phyloP scores from a whole-genome alignment of 2,888 invertebrate species.

The Mechanitis mazaeus region DNA sequence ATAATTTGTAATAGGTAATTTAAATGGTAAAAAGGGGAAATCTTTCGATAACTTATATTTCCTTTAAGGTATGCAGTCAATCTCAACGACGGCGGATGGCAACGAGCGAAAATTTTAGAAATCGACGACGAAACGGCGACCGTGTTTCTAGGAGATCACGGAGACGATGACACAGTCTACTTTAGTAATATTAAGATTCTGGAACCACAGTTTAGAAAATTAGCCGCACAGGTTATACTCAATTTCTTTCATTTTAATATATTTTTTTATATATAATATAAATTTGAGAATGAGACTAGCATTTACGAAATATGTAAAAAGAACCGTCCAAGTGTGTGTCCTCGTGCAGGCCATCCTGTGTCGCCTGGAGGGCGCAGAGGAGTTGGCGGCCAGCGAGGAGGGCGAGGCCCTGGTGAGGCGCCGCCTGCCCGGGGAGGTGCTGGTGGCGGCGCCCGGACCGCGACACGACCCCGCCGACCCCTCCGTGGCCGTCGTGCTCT shows the following conservation, averaged over 20 bases:
- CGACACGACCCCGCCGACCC: conserved; percentile 65
- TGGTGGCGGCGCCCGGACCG: conserved; percentile 74
- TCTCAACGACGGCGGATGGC: conserved; percentile 65
- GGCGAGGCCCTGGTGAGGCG: conserved; percentile 64
- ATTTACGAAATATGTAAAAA: too few relatives aligned
- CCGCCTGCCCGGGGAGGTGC: conserved; percentile 57
- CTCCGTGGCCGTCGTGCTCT: conserved; percentile 76
- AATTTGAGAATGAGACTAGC: too few relatives aligned
- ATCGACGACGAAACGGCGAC: conserved; percentile 65
- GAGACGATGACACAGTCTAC: conserved; percentile 79
- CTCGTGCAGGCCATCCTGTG: conserved; percentile 79
- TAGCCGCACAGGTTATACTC: conserved; percentile 80
- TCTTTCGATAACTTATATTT: not conserved
- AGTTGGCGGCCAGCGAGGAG: conserved; percentile 58
- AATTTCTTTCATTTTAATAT: conserved; percentile 6
- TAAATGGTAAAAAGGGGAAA: not conserved
- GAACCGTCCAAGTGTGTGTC: not conserved
- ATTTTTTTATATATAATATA: too few relatives aligned
- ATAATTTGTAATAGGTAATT: conserved; percentile 1
- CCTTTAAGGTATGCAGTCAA: conserved; percentile 63
- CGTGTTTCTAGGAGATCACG: conserved; percentile 86
- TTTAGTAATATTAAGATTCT: conserved; percentile 76
- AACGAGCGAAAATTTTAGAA: conserved; percentile 76
- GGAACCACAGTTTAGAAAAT: conserved; percentile 78
- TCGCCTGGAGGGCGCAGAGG: conserved; percentile 82